Conservation (phyloP, 1,140 invertebrate genomes). For the Pseudomyrmex cubaensis region DNA sequence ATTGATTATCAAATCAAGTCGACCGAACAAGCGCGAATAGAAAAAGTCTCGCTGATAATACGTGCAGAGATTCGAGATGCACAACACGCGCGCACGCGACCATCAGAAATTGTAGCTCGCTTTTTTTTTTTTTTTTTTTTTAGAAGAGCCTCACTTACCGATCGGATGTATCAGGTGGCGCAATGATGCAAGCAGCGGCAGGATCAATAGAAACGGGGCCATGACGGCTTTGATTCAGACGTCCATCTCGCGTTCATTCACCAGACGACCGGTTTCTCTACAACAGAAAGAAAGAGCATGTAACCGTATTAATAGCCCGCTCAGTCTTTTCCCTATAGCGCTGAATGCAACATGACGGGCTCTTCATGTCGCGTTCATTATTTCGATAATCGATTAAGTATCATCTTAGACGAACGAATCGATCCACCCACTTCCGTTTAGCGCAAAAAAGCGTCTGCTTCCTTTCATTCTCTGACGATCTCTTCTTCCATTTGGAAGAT, state of each 20-base stretch:
- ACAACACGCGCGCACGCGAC: background rate
- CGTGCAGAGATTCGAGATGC: conserved; percentile 18
- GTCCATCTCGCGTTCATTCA: conserved; percentile 67
- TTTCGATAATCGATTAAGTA: conserved; percentile 57
- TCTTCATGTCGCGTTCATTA: conserved; percentile 52
- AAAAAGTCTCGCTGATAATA: conserved; percentile 18
- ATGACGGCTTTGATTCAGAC: conserved; percentile 65
- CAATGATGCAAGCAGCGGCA: conserved; percentile 62
- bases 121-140: no score
- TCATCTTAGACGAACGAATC: conserved; percentile 19
- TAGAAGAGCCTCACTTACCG: conserved; percentile 58
- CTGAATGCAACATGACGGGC: conserved; percentile 13
- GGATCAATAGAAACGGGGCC: conserved; percentile 63
- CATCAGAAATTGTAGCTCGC: background rate
- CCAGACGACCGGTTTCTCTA: conserved; percentile 33
- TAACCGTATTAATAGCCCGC: conserved; percentile 44
- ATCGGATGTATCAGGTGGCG: conserved; percentile 55
- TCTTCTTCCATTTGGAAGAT: background rate
- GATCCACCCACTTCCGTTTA: conserved; percentile 34
- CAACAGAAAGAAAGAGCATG: conserved; percentile 59
- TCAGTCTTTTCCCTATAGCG: conserved; percentile 4
- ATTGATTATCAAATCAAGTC: conserved; percentile 51
- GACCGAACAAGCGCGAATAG: background rate
- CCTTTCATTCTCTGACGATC: conserved; percentile 12
- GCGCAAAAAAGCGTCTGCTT: background rate